Base-by-base conservation (phyloP, 2,888 invertebrate species). In the Ferdinandea cuprea region DNA sequence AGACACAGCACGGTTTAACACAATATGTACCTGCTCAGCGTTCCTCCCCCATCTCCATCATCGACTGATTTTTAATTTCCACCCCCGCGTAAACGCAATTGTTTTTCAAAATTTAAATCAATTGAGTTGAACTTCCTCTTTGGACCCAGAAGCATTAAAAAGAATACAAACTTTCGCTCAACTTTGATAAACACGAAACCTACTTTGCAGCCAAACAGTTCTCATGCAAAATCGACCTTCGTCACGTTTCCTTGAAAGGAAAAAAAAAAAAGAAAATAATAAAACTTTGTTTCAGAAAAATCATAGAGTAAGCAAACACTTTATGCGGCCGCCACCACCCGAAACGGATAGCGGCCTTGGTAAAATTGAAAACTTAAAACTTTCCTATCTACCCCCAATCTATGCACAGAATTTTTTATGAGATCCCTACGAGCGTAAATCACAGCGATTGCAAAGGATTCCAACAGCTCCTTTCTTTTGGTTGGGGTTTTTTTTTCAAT, bases 311-410 rank as follows among this genome's bases (percentile, higher is more conserved):
- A 40, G 37, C 52, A 54, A 32, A 37, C 48, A 30, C 54, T 54
- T 28, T 35, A 32, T 52, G 50, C 61, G 81, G 59, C n/a, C n/a
- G n/a, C n/a, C n/a, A n/a, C n/a, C n/a, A n/a, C 81, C 71, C 54
- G 42, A 81, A 66, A 81, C 76, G 71, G 48, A 66, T 71, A 35
- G 71, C 17, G 37, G 65, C 66, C 71, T 71, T 65, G 66, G 48
- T n/a, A 21, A 54, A 81, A 81, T 81, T 81, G 76, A 81, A 81
- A 81, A 81, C 81, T 81, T 81, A 54, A 81, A 81, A 81, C 76
- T 81, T 81, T 81, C 40, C 76, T 72, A 81, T 74, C 74, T 74
- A 76, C 76, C 81, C 81, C 76, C 69, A 72, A n/a, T 81, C 81
- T 81, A 65, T 81, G 81, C 76, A 66, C n/a, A 50, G 81, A 48